phyloP scores from a whole-genome alignment of 1,140 invertebrate genomes.

The Aphaenogaster rudis region DNA sequence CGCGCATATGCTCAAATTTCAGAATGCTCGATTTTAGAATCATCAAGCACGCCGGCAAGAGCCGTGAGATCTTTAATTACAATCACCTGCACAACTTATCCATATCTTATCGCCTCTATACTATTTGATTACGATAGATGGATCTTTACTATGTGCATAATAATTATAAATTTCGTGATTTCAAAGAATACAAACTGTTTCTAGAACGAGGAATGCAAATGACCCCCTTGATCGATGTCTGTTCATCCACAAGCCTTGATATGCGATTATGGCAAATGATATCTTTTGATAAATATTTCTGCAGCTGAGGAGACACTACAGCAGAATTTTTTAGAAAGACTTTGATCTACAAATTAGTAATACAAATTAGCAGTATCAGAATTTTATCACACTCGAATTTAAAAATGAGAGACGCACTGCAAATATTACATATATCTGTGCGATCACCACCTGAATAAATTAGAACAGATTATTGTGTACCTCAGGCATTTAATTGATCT shows the following conservation, averaged over 20 bases:
- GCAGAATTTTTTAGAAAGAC: background rate
- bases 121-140: background rate
- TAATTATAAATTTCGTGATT: background rate
- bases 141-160: background rate
- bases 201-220: background rate
- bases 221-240: background rate
- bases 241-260: background rate
- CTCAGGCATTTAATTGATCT: constrained; percentile 2
- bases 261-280: background rate
- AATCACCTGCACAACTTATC: background rate
- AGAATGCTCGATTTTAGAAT: background rate
- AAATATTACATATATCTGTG: constrained; percentile 17
- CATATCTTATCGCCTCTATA: background rate
- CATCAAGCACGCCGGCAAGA: background rate
- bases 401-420: background rate
- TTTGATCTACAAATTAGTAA: background rate
- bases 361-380: background rate
- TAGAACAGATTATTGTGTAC: background rate
- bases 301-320: background rate
- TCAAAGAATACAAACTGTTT: background rate
- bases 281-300: constrained; percentile 4
- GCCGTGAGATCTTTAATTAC: background rate
- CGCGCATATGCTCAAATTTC: constrained; percentile 1
- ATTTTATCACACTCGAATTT: constrained; percentile 19
- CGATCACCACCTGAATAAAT: constrained; percentile 28